Base-by-base conservation (phyloP, 2,888 invertebrate genomes). In the Allacma fusca region DNA sequence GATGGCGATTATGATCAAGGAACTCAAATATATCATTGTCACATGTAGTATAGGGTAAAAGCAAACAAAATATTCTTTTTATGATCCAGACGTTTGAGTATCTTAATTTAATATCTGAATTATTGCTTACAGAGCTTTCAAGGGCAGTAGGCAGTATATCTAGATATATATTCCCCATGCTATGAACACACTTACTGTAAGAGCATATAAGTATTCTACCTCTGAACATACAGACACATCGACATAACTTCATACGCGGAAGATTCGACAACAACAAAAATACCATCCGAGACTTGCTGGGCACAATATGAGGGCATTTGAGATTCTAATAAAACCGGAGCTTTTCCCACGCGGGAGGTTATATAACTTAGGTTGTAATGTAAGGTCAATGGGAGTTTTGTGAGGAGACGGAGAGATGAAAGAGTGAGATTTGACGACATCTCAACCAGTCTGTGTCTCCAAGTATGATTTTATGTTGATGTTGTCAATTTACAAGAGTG, bases 351-450 rank as follows among this genome's bases (percentile, higher is more conserved):
- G 4, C 34, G 5, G 34, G n/a, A n/a, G 9, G 34, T 34, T 34
- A 34, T 34, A 34, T 34, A 34, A 9, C 4, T 7, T 34, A 4
- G 34, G 4, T 7, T 34, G 34, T 34, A 34, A 7, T 34, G 4
- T 34, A 34, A 34, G 9, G 34, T 4, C 9, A 34, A 34, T 34
- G 34, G 9, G 34, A 34, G 9, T 4, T 34, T 34, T 4, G 34
- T 7, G 34, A 34, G 34, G 34, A 34, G 34, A 34, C 5, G 9
- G 34, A 50, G 16, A 50, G 50, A 50, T 50, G 50, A 69, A 43
- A 69, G 69, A 69, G 69, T 16, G n/a, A 67, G 67, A 43, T 75
- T 75, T 75, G 67, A 75, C 57, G 75, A 68, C 68, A 75, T 75
- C 68, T 67, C 75, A 43, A 57, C 68, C 68, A 75, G 50, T 68